phyloP scores from a whole-genome alignment of 2,888 invertebrate species.

The Torymus aiolomorphi region DNA sequence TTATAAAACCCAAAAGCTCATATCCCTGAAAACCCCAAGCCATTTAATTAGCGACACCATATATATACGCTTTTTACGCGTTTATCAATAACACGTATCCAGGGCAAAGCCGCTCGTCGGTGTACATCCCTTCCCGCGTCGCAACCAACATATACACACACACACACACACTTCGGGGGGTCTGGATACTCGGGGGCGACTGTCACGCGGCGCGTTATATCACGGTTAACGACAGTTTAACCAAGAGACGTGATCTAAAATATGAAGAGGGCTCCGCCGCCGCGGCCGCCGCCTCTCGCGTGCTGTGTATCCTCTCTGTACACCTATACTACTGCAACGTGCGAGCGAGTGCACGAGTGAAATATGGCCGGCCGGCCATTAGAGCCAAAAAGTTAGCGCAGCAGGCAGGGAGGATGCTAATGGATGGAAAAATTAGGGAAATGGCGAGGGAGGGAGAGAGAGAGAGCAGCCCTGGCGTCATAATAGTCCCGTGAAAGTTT shows the following conservation, averaged over 20 bases:
- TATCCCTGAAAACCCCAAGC: no score
- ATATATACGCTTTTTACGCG: no score
- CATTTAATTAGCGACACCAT: no score
- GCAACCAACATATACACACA: no score
- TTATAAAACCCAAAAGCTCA: no score
- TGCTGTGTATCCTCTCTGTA: no score
- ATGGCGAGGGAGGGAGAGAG: background rate
- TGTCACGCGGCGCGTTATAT: slow-evolving; percentile 16
- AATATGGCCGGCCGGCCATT: slow-evolving; percentile 46
- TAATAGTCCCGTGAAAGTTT: background rate
- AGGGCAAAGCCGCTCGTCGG: no score
- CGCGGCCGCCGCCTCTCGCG: slow-evolving; percentile 10
- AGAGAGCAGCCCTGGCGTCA: no score
- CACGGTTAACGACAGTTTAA: slow-evolving; percentile 50
- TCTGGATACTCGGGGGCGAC: background rate
- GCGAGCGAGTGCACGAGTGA: slow-evolving; percentile 39
- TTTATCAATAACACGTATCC: no score
- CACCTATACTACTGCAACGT: no score
- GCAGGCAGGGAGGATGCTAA: slow-evolving; percentile 22
- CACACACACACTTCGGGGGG: no score
- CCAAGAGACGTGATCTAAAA: slow-evolving; percentile 51
- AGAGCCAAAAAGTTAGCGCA: slow-evolving; percentile 41
- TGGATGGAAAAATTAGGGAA: slow-evolving; percentile 47
- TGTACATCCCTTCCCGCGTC: no score
- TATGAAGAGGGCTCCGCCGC: slow-evolving; percentile 34